phyloP scores from a whole-genome alignment of 2,888 invertebrate species.

The Eustalomyia histrio region DNA sequence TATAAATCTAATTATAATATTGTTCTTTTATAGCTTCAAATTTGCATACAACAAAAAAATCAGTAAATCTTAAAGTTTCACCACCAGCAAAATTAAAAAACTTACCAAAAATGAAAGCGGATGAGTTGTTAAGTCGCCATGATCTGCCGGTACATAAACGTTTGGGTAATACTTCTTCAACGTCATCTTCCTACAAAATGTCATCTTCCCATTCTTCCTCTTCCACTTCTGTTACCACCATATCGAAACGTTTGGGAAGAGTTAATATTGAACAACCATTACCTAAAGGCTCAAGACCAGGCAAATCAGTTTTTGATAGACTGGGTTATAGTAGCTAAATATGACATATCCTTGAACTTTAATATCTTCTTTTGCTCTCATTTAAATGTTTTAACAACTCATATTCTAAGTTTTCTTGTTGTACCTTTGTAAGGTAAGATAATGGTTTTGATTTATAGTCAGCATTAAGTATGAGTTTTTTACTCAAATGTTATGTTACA shows the following conservation, averaged over 20 bases:
- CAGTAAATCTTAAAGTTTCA: constrained; percentile 75
- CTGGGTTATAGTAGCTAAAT: constrained; percentile 74
- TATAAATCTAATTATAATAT: too few species aligned
- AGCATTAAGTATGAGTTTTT: too few species aligned
- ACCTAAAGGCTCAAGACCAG: constrained; percentile 49
- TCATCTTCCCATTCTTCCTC: constrained; percentile 22
- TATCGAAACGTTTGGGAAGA: constrained; percentile 71
- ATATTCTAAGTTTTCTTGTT: constrained; percentile 18
- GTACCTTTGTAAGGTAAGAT: constrained; percentile 47
- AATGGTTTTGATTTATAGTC: too few species aligned
- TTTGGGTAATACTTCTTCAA: constrained; percentile 67
- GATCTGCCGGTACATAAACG: constrained; percentile 76
- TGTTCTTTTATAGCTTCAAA: constrained; percentile 69
- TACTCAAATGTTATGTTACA: too few species aligned
- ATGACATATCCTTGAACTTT: constrained; percentile 1
- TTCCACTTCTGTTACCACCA: constrained; percentile 57
- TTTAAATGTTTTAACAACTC: constrained; percentile 15
- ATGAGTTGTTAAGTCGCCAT: constrained; percentile 73
- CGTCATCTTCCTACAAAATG: constrained; percentile 13
- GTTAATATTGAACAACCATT: constrained; percentile 65
- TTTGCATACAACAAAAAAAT: constrained; percentile 75
- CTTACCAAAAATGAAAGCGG: constrained; percentile 77
- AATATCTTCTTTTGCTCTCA: background rate
- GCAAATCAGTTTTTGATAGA: constrained; percentile 75
- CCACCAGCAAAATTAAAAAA: constrained; percentile 67